Base-by-base conservation (phyloP, 2,797 vertebrate species). In the Microchirus variegatus region DNA sequence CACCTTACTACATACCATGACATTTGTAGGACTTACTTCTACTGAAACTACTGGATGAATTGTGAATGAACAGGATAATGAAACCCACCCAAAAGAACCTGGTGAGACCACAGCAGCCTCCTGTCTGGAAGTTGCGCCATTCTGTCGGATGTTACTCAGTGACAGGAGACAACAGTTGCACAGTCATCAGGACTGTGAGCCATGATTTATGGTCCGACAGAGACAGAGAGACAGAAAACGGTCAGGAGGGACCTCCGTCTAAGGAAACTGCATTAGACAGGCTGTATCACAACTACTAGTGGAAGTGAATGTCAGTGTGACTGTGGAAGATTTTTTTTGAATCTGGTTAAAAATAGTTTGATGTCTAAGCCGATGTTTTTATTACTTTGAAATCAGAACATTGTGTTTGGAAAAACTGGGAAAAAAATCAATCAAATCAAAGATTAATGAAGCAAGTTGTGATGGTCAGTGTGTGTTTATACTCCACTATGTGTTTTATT, bases 111-210 rank as follows among this genome's bases (percentile, higher is more conserved):
- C 84, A 70, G 47, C 53, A 63, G 70, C 81, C 78, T 86, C 76
- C 70, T 51, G 72, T 83, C 70, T 68, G 82, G 53, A 75, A 73
- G 74, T 45, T 51, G 61, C 19, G 59, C 59, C 53, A 42, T 53
- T 74, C 70, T 65, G 84, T 83, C 68, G 83, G 84, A 90, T 74
- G 77, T 90, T 82, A 89, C 82, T 77, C 77, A 87, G 84, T 74
- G 66, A 74, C 80, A 85, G 82, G 71, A 82, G 80, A 86, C 84
- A 82, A 83, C 85, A 83, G 82, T 82, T 90, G 90, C 90, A 90
- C 70, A 82, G 90, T 93, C 89, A 93, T 90, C 87, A 85, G 78
- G 81, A 75, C 78, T 83, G 66, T 9, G 47, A 36, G 51, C 37
- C 53, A 78, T 79, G 86, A 91, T 91, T 90, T 89, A 89, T 75